These are phyloP conservation scores for Torymus texanus DNA, from an alignment of 2,888 invertebrate species.

Conservation along the genomic window DNA sequence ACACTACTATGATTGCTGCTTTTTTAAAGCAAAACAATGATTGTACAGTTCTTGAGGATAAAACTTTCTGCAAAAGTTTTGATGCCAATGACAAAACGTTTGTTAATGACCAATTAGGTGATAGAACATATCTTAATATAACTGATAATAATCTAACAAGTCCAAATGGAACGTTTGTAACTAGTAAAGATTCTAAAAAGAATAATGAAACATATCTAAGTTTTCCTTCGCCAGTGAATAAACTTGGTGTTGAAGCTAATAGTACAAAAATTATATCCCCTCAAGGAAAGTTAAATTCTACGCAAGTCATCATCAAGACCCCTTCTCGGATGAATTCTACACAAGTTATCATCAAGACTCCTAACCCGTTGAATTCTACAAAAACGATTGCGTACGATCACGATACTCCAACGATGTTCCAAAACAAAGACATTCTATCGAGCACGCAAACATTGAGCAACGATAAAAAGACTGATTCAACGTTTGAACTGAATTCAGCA, in stretches of 20 bases:
- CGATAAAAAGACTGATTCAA: constrained; percentile 52
- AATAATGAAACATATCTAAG: constrained; percentile 55
- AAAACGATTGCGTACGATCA: constrained; percentile 17
- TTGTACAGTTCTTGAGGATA: constrained; percentile 44
- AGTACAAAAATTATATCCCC: constrained; percentile 48
- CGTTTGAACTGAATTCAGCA: constrained; percentile 54
- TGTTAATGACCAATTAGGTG: constrained; percentile 26
- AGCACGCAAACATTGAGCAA: constrained; percentile 28
- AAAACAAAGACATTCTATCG: constrained; percentile 36
- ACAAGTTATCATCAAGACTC: neutral
- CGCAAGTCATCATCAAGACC: constrained; percentile 2
- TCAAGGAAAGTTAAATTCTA: constrained; percentile 32
- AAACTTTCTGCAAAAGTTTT: constrained; percentile 31
- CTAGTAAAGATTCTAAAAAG: constrained; percentile 25
- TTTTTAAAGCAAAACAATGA: constrained; percentile 53
- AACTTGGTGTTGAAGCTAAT: constrained; percentile 33
- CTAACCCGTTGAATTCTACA: constrained; percentile 32
- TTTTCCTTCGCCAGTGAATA: constrained; percentile 59
- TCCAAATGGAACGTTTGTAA: constrained; percentile 40
- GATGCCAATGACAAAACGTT: constrained; percentile 51
- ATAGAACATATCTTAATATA: constrained; percentile 38
- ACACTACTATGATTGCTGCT: constrained; percentile 52
- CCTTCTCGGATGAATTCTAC: constrained; percentile 4
- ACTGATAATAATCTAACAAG: constrained; percentile 8
- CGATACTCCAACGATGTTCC: constrained; percentile 4